A percentile compares a stretch with the other conserved stretches of the same genome.
Conservation (phyloP, 2,797 vertebrate genomes). For the Phyllotis vaccarum region DNA sequence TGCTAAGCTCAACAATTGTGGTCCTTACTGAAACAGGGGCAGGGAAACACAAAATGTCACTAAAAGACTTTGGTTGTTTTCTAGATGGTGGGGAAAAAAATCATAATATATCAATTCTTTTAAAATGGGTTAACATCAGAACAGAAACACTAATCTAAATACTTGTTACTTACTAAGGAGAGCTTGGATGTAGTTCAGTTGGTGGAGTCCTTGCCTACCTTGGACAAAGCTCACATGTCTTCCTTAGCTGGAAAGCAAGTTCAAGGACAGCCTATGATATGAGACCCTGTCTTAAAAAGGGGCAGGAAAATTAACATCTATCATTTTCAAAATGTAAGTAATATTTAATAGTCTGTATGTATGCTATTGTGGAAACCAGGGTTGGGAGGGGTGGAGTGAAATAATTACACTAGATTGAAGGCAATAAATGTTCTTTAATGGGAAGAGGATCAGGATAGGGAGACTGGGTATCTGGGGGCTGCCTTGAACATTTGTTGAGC, state of each 20-base stretch:
- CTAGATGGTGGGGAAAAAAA: background rate
- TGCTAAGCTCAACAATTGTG: background rate
- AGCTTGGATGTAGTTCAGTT: background rate
- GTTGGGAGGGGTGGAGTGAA: background rate
- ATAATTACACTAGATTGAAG: background rate
- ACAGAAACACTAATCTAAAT: background rate
- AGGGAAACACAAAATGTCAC: background rate
- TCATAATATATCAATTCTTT: background rate
- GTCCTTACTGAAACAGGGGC: background rate
- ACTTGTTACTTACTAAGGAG: background rate
- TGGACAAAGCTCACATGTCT: background rate
- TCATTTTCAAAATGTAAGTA: background rate
- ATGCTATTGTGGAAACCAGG: background rate
- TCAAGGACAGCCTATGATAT: background rate
- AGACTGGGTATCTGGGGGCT: background rate
- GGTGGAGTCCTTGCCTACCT: background rate
- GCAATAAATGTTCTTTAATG: background rate
- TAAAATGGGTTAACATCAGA: background rate
- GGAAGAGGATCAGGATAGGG: background rate
- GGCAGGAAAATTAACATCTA: background rate
- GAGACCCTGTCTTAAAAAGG: background rate
- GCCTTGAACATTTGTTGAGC: background rate
- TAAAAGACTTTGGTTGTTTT: too few relatives aligned
- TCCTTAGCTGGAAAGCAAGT: background rate
- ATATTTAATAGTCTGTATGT: background rate